Evolutionary conservation across 2,797 vertebrate species (phyloP).

Genomic region (Anguilla marmorata): DNA sequence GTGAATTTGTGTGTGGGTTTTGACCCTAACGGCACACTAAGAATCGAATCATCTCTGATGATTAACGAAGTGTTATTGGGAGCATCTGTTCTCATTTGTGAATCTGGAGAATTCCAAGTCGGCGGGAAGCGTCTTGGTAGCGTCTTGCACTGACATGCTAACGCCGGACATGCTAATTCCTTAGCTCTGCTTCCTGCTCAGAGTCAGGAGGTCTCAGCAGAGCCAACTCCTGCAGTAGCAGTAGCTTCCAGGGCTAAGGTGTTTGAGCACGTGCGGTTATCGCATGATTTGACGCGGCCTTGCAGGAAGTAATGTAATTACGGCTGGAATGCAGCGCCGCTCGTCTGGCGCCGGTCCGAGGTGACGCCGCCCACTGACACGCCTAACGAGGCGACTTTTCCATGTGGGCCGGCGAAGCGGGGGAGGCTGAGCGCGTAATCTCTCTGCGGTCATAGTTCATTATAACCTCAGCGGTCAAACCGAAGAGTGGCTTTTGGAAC

Average conservation of each 20-base stretch:
- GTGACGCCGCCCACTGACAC: not conserved
- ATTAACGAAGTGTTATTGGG: not conserved
- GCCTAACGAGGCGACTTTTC: not conserved
- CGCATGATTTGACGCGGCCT: constrained; percentile 15
- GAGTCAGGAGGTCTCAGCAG: not conserved
- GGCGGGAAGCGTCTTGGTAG: not conserved
- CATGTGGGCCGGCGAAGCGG: not conserved
- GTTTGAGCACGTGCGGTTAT: not conserved
- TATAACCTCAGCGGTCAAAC: not conserved
- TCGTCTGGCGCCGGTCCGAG: constrained; percentile 36
- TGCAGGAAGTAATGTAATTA: constrained; percentile 39
- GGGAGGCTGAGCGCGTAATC: not conserved
- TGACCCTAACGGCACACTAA: not conserved
- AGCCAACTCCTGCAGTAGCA: not conserved
- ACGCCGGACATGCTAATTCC: not conserved
- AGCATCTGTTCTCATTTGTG: not conserved
- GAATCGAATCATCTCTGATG: not conserved
- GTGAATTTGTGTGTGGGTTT: not conserved
- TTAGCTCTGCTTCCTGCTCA: not conserved
- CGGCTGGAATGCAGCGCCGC: constrained; percentile 18
- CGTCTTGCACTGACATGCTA: not conserved
- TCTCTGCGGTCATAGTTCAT: not conserved
- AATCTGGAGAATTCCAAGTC: not conserved
- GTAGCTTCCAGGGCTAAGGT: not conserved
- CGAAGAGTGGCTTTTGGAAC: not conserved